Evolutionary conservation across 1,140 invertebrate species (phyloP), one percentile per base, ranked within the genome.

Genomic region (Aphaenogaster floridana): DNA sequence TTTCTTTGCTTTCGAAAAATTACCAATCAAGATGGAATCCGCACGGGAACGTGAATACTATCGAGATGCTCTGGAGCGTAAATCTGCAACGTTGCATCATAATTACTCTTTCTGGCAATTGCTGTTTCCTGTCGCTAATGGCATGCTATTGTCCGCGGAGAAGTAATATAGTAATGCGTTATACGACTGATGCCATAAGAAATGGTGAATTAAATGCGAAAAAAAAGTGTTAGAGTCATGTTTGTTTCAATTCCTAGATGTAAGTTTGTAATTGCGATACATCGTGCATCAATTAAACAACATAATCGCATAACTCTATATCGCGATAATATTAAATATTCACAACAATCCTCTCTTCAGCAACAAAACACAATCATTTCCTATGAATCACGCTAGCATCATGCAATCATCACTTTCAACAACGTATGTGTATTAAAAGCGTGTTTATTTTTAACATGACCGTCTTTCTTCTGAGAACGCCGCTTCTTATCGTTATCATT

Each of bases 1-100:
- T 74, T 87, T 84, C 79, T 87, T 87, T 68, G 86, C 42, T 74
- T 76, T 85, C 81, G 54, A 84, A 87, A 85, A 76, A 85, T 87
- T 68, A 68, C 80, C 86, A 74, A 86, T 84, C 68, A 72, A 57
- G 59, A 21, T 34, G 86, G 61, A 76, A 87, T 87, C 54, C 54
- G 57, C 28, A 64, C 69, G 50, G 59, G 48, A 72, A 84, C 48
- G 45, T 69, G 76, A 81, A 86, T 86, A 68, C 50, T 69, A 69
- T 86, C 85, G 85, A n/a, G 15, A 69, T n/a, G 61, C 69, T 76
- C 80, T 74, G 80, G 80, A 74, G 80, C 80, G 69, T 84, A 50
- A 84, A 84, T 84, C 69, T 83, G 80, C 80, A 83, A 83, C 80
- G 80, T 84, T 76, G 80, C 54, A 84, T 61, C 69, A 48, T 76